These are phyloP conservation scores for Butorides virescens DNA, from an alignment of 2,113 vertebrate species.

Conservation along the genomic window DNA sequence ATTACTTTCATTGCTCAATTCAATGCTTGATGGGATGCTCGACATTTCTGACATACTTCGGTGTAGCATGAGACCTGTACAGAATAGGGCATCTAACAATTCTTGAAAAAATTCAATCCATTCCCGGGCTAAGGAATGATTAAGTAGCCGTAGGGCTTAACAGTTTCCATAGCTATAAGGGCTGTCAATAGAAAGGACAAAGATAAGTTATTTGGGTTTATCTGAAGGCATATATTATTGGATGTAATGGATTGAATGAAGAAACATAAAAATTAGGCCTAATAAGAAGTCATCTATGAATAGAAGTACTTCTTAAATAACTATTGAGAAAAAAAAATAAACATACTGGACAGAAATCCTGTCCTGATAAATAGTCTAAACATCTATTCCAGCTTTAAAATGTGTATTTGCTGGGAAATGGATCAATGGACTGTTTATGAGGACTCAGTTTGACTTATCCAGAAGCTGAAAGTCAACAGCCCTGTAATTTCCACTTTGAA, in stretches of 20 bases:
- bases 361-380: neutral
- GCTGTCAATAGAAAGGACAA: neutral
- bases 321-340: neutral
- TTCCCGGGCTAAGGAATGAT: neutral
- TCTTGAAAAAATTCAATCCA: neutral
- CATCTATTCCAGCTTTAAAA: neutral
- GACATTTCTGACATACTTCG: neutral
- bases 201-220: neutral
- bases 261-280: neutral
- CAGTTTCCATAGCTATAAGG: neutral
- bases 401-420: neutral
- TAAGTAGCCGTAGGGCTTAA: neutral
- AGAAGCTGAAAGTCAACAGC: neutral
- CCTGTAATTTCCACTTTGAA: neutral
- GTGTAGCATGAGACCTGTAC: neutral
- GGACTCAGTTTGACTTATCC: neutral
- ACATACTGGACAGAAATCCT: neutral
- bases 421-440: neutral
- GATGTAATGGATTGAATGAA: neutral
- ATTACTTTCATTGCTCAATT: neutral
- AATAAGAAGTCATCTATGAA: neutral
- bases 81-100: neutral
- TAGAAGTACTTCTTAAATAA: neutral
- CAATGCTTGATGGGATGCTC: neutral
- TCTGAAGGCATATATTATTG: neutral